These are phyloP conservation scores for Gisinianus flammeolus DNA, from an alignment of 2,888 invertebrate species.

Conservation along the genomic window DNA sequence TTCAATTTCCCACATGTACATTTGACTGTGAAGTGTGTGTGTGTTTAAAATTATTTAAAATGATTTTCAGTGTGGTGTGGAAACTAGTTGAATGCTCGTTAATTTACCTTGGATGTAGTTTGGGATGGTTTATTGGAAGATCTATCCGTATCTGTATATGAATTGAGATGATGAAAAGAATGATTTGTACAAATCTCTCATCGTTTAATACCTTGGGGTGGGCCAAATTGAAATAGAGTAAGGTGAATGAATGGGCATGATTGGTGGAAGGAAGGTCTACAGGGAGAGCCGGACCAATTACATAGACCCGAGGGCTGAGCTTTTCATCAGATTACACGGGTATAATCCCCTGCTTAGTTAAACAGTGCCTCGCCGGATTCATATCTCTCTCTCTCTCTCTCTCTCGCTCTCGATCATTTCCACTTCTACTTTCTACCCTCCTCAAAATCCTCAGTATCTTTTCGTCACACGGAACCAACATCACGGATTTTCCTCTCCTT, in stretches of 20 bases:
- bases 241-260: constrained; percentile 51
- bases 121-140: too few relatives aligned
- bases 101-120: too few relatives aligned
- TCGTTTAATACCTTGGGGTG: constrained; percentile 32
- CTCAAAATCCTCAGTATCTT: neutral
- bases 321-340: constrained; percentile 45
- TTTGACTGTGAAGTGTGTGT: too few relatives aligned
- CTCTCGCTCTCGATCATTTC: neutral
- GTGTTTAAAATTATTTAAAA: too few relatives aligned
- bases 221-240: constrained; percentile 35
- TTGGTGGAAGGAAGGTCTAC: constrained; percentile 49
- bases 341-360: constrained; percentile 31
- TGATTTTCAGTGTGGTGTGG: too few relatives aligned
- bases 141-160: too few relatives aligned
- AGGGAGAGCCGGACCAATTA: constrained; percentile 50
- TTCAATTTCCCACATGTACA: too few relatives aligned
- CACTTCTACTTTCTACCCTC: neutral
- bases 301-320: constrained; percentile 56
- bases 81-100: too few relatives aligned
- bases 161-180: too few relatives aligned
- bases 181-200: too few relatives aligned
- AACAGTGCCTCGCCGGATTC: constrained; percentile 14
- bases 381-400: neutral
- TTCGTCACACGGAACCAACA: neutral
- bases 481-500: too few relatives aligned